Base-by-base conservation (phyloP, 1,140 invertebrate genomes). In the Drosophila truncata region DNA sequence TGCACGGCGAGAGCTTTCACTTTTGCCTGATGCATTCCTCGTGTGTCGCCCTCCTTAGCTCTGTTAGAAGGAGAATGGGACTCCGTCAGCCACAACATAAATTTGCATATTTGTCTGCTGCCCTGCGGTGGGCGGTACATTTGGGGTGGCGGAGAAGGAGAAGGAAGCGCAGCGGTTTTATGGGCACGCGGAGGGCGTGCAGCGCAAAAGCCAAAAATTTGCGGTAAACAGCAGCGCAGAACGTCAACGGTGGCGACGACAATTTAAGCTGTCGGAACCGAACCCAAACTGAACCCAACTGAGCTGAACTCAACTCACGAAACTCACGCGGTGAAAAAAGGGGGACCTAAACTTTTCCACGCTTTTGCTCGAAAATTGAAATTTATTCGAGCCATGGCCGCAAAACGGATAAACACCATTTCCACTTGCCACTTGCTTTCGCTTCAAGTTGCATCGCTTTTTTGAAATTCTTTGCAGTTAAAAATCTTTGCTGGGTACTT, bases 41-140 rank as follows among this genome's bases (percentile, higher is more conserved):
- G 54, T 29, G 39, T 11, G 13, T 35, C 27, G 20, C 46, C 61
- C 69, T 46, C 27, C 25, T 71, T 59, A 71, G 25, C 16, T 33
- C 27, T 4, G 7, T 18, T 39, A 1, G 13, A 29, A 29, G 7
- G 65, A 58, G 41, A 59, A 72, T 59, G 66, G 52, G 57, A 76
- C 74, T 75, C 82, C 61, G 85, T 69, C 84, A 90, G 77, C 55
- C 65, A 72, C 61, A 65, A 82, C 81, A 85, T 90, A 80, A 90
- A 90, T 90, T 90, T 90, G 71, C 85, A 90, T 90, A 90, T 90
- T 90, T 90, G 74, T 85, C 82, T 90, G 70, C 62, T 55, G 59
- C 63, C 61, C 39, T 27, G 42, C 41, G 8, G 41, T 44, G 46
- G 25, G 54, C 31, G 63, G 47, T 4, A 10, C 5, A 18, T 10